A percentile compares a stretch with the other conserved stretches of the same genome.
phyloP scores from a whole-genome alignment of 2,888 invertebrate species.

The Netelia inedita region DNA sequence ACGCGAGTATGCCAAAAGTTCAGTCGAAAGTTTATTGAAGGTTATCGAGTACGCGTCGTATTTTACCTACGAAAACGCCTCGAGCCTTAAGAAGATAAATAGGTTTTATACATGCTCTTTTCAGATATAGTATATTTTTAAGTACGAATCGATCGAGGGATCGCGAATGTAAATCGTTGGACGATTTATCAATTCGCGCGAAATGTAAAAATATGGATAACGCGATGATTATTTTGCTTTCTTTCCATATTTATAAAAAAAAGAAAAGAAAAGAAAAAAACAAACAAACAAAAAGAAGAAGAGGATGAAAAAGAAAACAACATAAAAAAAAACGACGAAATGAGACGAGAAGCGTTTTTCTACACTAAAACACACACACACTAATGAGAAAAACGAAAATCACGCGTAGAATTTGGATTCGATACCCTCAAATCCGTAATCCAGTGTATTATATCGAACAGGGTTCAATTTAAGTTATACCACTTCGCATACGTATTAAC shows the following conservation, averaged over 20 bases:
- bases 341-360: constrained; percentile 58
- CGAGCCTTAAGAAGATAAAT: constrained; percentile 74
- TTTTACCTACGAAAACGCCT: constrained; percentile 68
- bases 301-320: constrained; percentile 46
- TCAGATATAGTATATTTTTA: constrained; percentile 80
- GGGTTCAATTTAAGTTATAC: constrained; percentile 77
- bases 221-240: constrained; percentile 60
- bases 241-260: constrained; percentile 64
- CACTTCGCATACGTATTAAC: constrained; percentile 33
- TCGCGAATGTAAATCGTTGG: constrained; percentile 65
- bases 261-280: constrained; percentile 44
- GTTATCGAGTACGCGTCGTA: constrained; percentile 54
- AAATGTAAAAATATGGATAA: constrained; percentile 64
- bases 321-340: constrained; percentile 38
- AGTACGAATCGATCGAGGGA: constrained; percentile 73
- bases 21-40: constrained; percentile 55
- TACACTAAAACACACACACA: constrained; percentile 45
- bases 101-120: constrained; percentile 81
- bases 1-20: constrained; percentile 51
- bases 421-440: constrained; percentile 60
- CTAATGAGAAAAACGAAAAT: constrained; percentile 42
- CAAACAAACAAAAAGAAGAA: constrained; percentile 32
- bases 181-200: constrained; percentile 65
- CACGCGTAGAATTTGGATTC: constrained; percentile 63
- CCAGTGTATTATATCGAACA: constrained; percentile 78